Evolutionary conservation across 2,113 vertebrate species (phyloP).

Genomic region (Gyps fulvus): DNA sequence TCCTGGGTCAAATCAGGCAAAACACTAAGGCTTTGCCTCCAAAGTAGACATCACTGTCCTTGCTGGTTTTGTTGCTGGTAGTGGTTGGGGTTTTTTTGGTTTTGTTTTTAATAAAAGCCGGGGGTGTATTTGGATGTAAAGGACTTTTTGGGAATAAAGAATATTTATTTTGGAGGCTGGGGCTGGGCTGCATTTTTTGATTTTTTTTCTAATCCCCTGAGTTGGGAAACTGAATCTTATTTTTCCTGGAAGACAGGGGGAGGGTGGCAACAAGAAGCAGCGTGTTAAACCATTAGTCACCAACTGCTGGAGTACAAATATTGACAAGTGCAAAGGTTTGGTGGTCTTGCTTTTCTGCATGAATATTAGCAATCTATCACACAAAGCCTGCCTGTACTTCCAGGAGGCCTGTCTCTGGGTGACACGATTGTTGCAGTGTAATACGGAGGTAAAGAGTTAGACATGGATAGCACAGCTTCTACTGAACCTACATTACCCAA

Average conservation of each 20-base stretch:
- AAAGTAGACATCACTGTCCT: not conserved
- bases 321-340: constrained; percentile 62
- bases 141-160: not conserved
- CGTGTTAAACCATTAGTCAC: constrained; percentile 44
- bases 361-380: constrained; percentile 13
- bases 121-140: not conserved
- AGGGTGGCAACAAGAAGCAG: constrained; percentile 30
- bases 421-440: not conserved
- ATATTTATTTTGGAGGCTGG: constrained; percentile 26
- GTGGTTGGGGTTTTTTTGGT: not conserved
- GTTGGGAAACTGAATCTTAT: constrained; percentile 35
- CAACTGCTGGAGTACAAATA: constrained; percentile 51
- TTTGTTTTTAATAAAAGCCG: not conserved
- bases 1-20: not conserved
- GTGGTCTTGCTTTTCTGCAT: constrained; percentile 47
- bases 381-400: not conserved
- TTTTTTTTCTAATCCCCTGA: not conserved
- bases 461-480: not conserved
- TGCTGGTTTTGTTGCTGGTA: not conserved
- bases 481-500: not conserved
- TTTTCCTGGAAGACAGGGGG: constrained; percentile 54
- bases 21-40: not conserved
- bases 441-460: not conserved
- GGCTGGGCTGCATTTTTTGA: not conserved
- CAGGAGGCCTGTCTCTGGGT: not conserved